Evolutionary conservation across 2,113 vertebrate genomes (phyloP).

Genomic region (Solenodon paradoxus): DNA sequence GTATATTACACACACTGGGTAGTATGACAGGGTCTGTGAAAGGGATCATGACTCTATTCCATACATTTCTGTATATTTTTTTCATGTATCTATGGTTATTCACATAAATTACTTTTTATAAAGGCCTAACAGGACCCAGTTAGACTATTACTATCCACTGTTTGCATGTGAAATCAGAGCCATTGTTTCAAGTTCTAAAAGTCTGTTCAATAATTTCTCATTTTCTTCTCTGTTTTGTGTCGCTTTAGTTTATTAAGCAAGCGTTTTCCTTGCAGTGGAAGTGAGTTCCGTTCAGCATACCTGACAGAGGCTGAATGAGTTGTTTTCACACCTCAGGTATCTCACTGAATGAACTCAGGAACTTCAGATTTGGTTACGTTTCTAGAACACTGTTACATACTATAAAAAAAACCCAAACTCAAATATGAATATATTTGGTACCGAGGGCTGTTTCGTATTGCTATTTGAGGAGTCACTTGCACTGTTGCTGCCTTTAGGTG

Average conservation of each 20-base stretch:
- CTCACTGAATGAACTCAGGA: background rate
- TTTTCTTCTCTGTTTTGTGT: background rate
- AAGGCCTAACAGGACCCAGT: slow-evolving; percentile 1
- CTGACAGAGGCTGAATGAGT: background rate
- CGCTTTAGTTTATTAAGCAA: background rate
- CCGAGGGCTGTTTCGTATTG: background rate
- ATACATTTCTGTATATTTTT: slow-evolving; percentile 23
- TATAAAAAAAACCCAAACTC: background rate
- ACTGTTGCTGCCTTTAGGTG: background rate
- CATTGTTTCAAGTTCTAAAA: background rate
- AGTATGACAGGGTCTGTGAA: slow-evolving; percentile 12
- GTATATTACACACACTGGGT: slow-evolving; percentile 27
- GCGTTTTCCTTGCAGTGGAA: background rate
- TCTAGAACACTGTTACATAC: background rate
- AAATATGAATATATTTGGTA: background rate
- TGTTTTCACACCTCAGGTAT: background rate
- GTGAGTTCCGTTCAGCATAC: slow-evolving; percentile 2
- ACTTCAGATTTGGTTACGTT: background rate
- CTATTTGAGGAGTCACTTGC: background rate
- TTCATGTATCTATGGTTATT: background rate
- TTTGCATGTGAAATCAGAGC: slow-evolving; percentile 26
- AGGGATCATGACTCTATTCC: slow-evolving; percentile 26
- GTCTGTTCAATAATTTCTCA: background rate
- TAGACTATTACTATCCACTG: background rate
- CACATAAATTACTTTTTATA: slow-evolving; percentile 35